Percentiles rank a stretch among this genome's conserved stretches.
Evolutionary conservation across 2,113 vertebrate species (phyloP).

Genomic region (Sardina pilchardus): DNA sequence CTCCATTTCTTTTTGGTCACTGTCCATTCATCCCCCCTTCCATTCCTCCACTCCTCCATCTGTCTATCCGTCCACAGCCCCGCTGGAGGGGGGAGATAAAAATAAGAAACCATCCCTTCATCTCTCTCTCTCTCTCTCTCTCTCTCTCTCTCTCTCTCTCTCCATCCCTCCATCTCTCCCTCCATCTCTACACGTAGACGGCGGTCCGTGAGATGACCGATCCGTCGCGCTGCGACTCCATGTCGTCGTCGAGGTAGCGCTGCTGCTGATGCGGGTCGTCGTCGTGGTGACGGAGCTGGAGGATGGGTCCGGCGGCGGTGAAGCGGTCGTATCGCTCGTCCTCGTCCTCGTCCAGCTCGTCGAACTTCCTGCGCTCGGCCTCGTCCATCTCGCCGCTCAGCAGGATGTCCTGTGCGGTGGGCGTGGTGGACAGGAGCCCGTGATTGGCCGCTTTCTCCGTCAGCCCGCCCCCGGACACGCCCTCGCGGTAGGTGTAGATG

Average conservation of each 20-base stretch:
- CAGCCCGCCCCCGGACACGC: conserved; percentile 62
- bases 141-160: conserved; percentile 29
- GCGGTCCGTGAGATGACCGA: conserved; percentile 88
- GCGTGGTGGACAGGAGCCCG: conserved; percentile 58
- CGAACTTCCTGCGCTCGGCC: conserved; percentile 74
- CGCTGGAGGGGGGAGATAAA: no score
- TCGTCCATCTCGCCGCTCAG: conserved; percentile 72
- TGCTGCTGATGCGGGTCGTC: conserved; percentile 60
- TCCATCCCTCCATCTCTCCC: not conserved
- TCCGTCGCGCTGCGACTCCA: conserved; percentile 89
- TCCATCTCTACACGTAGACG: conserved; percentile 79
- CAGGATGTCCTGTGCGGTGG: conserved; percentile 74
- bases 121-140: not conserved
- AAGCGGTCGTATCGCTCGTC: conserved; percentile 76
- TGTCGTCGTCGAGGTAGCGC: conserved; percentile 81
- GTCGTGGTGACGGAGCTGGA: conserved; percentile 68
- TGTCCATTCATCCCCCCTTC: conserved; percentile 33
- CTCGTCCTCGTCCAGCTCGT: conserved; percentile 74
- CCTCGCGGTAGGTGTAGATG: conserved; percentile 69
- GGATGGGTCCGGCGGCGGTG: conserved; percentile 68
- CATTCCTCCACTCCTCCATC: conserved; percentile 25
- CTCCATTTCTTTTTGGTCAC: not conserved
- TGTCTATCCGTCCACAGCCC: conserved; percentile 7
- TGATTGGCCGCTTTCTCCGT: conserved; percentile 70
- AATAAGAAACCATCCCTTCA: not conserved